These are phyloP conservation scores for Archaeoteleia sp. DNA, from an alignment of 2,888 invertebrate species.

Conservation along the genomic window DNA sequence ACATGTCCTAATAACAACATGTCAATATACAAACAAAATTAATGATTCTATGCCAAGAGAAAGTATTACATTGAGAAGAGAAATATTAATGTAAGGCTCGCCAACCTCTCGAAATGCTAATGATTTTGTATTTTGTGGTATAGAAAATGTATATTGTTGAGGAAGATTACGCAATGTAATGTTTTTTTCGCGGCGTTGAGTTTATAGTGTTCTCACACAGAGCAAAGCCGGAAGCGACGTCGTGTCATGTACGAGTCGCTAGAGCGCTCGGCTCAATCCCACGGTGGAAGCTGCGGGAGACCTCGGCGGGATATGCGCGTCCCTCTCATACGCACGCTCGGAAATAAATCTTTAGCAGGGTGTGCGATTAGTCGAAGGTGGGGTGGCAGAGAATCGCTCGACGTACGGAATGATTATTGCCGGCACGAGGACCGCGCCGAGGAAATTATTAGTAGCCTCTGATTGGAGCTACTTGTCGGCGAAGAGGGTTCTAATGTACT, in stretches of 20 bases:
- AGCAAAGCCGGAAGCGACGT: slow-evolving; percentile 65
- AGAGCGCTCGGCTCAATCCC: slow-evolving; percentile 65
- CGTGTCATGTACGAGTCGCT: slow-evolving; percentile 59
- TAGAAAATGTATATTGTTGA: too few relatives aligned
- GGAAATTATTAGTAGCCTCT: slow-evolving; percentile 70
- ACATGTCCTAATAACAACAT: too few relatives aligned
- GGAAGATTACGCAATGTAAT: slow-evolving; percentile 17
- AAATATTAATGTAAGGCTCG: too few relatives aligned
- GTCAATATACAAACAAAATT: too few relatives aligned
- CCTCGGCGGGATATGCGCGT: slow-evolving; percentile 67
- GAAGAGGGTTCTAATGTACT: slow-evolving; percentile 64
- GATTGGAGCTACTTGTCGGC: slow-evolving; percentile 66
- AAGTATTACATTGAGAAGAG: too few relatives aligned
- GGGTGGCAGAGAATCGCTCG: slow-evolving; percentile 55
- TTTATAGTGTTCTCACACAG: slow-evolving; percentile 63
- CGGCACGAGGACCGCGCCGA: slow-evolving; percentile 59
- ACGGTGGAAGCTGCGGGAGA: slow-evolving; percentile 72
- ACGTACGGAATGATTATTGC: slow-evolving; percentile 68
- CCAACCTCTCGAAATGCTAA: too few relatives aligned
- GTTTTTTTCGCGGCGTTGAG: slow-evolving; percentile 42
- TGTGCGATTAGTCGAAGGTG: slow-evolving; percentile 71
- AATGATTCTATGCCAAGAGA: too few relatives aligned
- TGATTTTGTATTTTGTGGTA: too few relatives aligned
- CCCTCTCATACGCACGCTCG: slow-evolving; percentile 62
- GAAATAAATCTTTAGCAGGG: slow-evolving; percentile 73